Evolutionary conservation across 2,113 vertebrate genomes (phyloP).

Genomic region (Chrysochloris asiatica): DNA sequence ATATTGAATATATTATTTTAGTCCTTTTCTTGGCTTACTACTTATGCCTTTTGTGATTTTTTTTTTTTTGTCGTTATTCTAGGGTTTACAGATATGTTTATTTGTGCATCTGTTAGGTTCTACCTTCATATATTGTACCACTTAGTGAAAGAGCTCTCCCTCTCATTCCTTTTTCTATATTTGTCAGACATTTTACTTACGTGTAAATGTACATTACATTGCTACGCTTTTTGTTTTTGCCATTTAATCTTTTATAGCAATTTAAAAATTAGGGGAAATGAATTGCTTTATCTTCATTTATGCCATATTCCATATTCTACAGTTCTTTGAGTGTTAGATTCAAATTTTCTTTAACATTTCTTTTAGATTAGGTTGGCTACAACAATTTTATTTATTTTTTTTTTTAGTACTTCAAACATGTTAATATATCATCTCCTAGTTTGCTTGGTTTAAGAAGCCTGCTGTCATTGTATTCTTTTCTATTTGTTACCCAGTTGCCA

Average conservation of each 20-base stretch:
- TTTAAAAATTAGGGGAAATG: neutral
- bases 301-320: neutral
- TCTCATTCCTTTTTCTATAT: neutral
- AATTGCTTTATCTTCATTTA: neutral
- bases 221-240: neutral
- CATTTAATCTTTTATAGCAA: no score
- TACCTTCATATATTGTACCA: no score
- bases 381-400: neutral
- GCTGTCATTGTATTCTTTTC: neutral
- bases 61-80: no score
- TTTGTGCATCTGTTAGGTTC: no score
- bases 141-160: neutral
- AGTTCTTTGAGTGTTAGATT: neutral
- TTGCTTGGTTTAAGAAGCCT: neutral
- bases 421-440: neutral
- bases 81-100: no score
- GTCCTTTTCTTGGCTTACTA: no score
- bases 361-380: neutral
- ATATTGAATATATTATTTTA: no score
- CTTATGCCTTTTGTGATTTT: no score
- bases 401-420: neutral
- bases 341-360: neutral
- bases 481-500: neutral
- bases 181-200: neutral
- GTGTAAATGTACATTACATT: neutral